Conservation (phyloP, 2,797 vertebrate species). For the Merluccius polli region DNA sequence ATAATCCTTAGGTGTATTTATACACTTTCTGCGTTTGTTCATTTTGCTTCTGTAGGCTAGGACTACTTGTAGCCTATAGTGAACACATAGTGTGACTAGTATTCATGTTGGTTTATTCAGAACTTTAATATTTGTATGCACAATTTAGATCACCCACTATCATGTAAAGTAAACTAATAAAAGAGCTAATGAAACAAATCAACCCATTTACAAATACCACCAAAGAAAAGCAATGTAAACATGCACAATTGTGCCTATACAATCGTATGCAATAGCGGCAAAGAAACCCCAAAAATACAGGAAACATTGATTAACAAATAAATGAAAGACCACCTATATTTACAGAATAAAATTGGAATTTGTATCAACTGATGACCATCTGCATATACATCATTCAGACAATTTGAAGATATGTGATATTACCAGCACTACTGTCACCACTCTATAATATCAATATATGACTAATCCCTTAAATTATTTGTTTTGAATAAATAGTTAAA, state of each 20-base stretch:
- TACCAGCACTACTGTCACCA: not conserved
- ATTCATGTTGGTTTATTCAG: conserved; percentile 1
- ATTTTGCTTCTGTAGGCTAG: too few species aligned
- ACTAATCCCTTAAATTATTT: conserved; percentile 5
- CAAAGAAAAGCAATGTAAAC: not conserved
- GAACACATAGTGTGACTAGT: not conserved
- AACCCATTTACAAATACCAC: not conserved
- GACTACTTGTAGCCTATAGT: too few species aligned
- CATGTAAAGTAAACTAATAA: too few species aligned
- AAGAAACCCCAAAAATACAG: not conserved
- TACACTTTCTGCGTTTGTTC: too few species aligned
- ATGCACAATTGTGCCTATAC: not conserved
- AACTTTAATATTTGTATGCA: not conserved
- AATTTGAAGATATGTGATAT: not conserved
- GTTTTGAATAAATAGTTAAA: conserved; percentile 54
- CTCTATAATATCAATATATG: not conserved
- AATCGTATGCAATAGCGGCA: not conserved
- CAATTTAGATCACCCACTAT: not conserved
- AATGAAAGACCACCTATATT: not conserved
- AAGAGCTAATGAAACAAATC: not conserved
- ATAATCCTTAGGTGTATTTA: too few species aligned
- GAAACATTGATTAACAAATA: not conserved
- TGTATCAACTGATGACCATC: not conserved
- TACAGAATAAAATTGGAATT: not conserved
- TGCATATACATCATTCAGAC: not conserved